Evolutionary conservation across 2,113 vertebrate species (phyloP).

Genomic region (Larimichthys crocea): DNA sequence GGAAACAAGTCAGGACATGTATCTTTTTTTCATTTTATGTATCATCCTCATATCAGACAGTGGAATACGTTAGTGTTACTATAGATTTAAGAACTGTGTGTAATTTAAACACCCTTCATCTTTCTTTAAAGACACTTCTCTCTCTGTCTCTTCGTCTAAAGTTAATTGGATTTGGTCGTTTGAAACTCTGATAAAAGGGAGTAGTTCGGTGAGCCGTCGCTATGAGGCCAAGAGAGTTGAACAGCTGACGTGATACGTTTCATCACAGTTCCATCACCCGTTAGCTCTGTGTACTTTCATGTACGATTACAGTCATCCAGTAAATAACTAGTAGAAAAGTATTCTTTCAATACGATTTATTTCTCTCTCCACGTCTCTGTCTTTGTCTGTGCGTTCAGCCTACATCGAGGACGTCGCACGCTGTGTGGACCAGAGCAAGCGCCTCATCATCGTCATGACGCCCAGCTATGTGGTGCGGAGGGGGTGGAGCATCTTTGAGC

Average conservation of each 20-base stretch:
- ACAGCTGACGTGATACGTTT: conserved; percentile 29
- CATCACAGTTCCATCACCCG: conserved; percentile 40
- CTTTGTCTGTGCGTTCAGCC: conserved; percentile 79
- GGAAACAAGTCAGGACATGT: not conserved
- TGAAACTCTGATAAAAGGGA: conserved; percentile 45
- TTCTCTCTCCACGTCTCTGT: conserved; percentile 1
- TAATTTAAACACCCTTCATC: conserved; percentile 24
- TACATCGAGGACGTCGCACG: conserved; percentile 98
- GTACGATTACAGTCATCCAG: not conserved
- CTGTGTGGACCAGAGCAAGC: conserved; percentile 98
- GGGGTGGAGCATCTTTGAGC: conserved; percentile 98
- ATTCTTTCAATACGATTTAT: no score
- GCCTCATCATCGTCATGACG: conserved; percentile 98
- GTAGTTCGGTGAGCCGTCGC: conserved; percentile 9
- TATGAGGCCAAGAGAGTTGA: conserved; percentile 51
- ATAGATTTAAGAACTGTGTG: conserved; percentile 18
- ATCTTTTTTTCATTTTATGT: not conserved
- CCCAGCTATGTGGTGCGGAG: conserved; percentile 96
- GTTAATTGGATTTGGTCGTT: conserved; percentile 33
- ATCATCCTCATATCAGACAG: not conserved
- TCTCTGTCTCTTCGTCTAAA: not conserved
- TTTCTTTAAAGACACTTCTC: not conserved
- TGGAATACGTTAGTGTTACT: not conserved
- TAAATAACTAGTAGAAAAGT: not conserved
- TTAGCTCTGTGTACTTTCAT: conserved; percentile 13